Evolutionary conservation across 1,140 invertebrate genomes (phyloP), one percentile per base, ranked within the genome.

Genomic region (Drosophila prosaltans): DNA sequence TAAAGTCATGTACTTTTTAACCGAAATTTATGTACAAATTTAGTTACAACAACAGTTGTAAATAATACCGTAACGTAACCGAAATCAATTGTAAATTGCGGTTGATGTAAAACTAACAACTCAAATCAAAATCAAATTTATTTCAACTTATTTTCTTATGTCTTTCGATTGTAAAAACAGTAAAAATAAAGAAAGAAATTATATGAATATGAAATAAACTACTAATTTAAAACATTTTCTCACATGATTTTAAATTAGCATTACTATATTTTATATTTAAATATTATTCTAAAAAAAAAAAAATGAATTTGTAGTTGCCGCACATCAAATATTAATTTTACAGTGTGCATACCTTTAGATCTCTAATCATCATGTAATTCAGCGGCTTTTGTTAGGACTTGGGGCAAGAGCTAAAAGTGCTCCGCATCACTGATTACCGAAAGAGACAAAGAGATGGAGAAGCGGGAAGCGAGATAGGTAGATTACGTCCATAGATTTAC

Each of bases 401-500:
- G 45, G 21, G 36, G 32, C 57, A 9, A 59, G n/a, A 32, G 21
- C 5, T 40, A 59, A 59, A 59, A 59, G 32, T 59, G 32, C 16
- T 24, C 57, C 57, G 57, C 57, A 59, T 59, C 57, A 59, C 57
- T 59, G 57, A 59, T 39, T 59, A 39, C 28, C 11, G 36, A 36
- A 43, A 48, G 28, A n/a, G 26, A 43, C 7, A 32, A 28, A 48
- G 41, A 32, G 41, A n/a, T 40, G 1, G 7, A 30, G 9, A 11
- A 28, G 3, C 26, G 26, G 10, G 28, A 26, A 28, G 39, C 11
- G 16, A 59, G 32, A 24, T 59, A n/a, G 26, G 5, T 40, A 48
- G 43, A 45, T 51, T 55, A 76, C 69, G 69, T 80, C 71, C 66
- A 65, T 72, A 62, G 79, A 66, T n/a, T 51, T 51, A 24, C 63